Conservation (phyloP, 2,888 invertebrate species). For the Gisinianus flammeolus region DNA sequence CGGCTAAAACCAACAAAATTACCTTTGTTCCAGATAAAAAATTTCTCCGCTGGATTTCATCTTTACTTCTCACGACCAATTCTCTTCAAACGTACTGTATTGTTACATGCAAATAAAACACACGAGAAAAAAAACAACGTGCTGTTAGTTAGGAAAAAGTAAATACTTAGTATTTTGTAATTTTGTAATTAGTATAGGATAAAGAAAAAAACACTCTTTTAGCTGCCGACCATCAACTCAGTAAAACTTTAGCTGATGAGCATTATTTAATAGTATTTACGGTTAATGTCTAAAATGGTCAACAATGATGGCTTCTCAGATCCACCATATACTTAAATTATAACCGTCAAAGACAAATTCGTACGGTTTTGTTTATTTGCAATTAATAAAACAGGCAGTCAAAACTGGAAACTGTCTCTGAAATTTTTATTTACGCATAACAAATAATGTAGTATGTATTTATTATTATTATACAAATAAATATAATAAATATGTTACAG, state of each 20-base stretch:
- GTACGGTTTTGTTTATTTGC: no score
- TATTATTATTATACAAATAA: no score
- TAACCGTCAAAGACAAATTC: no score
- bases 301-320: no score
- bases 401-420: not conserved
- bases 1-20: not conserved
- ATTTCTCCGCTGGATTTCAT: not conserved
- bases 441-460: not conserved
- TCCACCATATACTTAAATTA: no score
- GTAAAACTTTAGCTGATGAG: not conserved
- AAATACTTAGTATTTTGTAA: not conserved
- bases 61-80: slow-evolving; percentile 53
- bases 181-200: not conserved
- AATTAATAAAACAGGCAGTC: no score
- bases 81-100: slow-evolving; percentile 57
- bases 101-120: slow-evolving; percentile 46
- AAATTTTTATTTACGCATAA: not conserved
- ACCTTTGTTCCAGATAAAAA: slow-evolving; percentile 22
- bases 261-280: no score
- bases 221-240: not conserved
- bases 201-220: not conserved
- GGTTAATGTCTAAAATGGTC: no score
- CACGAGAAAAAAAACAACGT: slow-evolving; percentile 36
- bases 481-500: no score
- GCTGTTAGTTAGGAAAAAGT: slow-evolving; percentile 6